Conservation (phyloP, 2,888 invertebrate genomes). For the Orthosia incerta region DNA sequence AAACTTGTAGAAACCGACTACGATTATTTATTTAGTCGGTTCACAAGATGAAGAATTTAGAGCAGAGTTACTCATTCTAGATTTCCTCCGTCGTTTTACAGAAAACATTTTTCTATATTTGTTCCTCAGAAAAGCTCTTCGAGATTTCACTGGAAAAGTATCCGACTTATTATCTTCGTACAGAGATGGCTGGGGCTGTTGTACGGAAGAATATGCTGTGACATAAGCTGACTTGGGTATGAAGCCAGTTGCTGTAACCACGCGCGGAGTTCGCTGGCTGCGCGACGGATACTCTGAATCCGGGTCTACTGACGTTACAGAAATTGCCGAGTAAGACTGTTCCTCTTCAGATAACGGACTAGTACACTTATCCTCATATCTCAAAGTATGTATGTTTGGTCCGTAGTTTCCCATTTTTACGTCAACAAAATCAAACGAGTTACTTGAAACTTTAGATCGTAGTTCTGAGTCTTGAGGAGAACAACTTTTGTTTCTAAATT, state of each 20-base stretch:
- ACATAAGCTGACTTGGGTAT: conserved; percentile 72
- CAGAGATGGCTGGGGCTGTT: conserved; percentile 17
- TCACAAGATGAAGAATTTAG: conserved; percentile 35
- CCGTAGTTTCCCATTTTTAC: conserved; percentile 73
- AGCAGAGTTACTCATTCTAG: conserved; percentile 59
- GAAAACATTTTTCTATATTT: conserved; percentile 79
- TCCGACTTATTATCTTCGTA: conserved; percentile 50
- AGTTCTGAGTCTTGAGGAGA: conserved; percentile 70
- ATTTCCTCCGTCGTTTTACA: conserved; percentile 74
- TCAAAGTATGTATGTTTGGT: conserved; percentile 75
- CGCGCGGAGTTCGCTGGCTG: conserved; percentile 59
- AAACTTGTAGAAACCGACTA: conserved; percentile 6
- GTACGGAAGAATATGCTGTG: conserved; percentile 68
- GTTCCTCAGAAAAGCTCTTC: conserved; percentile 72
- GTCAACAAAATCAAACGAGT: conserved; percentile 73
- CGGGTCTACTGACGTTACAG: conserved; percentile 73
- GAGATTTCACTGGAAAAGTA: conserved; percentile 70
- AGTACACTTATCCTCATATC: conserved; percentile 82
- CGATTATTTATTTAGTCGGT: conserved; percentile 17
- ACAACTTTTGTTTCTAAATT: conserved; percentile 77
- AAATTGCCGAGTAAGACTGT: conserved; percentile 69
- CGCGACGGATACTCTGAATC: conserved; percentile 77
- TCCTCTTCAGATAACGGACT: conserved; percentile 72
- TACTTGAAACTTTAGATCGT: conserved; percentile 75
- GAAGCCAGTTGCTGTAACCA: conserved; percentile 69